A percentile compares a stretch with the other conserved stretches of the same genome.
Conservation (phyloP, 1,140 invertebrate genomes). For the Calephelis nemesis region DNA sequence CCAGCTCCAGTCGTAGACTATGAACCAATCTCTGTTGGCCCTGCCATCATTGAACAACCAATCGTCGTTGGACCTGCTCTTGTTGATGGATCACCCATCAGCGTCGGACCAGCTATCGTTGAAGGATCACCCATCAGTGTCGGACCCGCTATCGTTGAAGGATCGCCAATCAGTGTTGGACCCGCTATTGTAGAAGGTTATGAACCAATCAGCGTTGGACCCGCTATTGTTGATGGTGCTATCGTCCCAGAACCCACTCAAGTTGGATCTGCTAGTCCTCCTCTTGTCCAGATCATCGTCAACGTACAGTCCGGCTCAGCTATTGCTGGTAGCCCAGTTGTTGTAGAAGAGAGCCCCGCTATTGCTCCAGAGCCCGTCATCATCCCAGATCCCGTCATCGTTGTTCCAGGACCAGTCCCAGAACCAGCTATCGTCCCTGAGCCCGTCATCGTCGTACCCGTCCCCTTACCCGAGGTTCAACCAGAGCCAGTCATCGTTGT, state of each 20-base stretch:
- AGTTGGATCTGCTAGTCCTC: constrained; percentile 32
- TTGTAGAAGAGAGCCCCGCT: constrained; percentile 18
- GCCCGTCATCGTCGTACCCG: constrained; percentile 34
- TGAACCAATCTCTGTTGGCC: too few species aligned
- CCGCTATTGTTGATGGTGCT: constrained; percentile 24
- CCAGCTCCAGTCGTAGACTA: too few species aligned
- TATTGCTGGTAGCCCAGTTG: constrained; percentile 26
- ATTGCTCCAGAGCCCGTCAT: constrained; percentile 20
- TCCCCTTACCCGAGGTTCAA: constrained; percentile 26
- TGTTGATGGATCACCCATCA: too few species aligned
- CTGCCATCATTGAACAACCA: too few species aligned
- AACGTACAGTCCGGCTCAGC: too few species aligned
- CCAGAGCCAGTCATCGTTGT: constrained; percentile 27
- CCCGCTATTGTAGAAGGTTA: constrained; percentile 2
- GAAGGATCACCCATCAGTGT: too few species aligned
- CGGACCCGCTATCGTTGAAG: too few species aligned
- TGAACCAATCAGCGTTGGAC: constrained; percentile 25
- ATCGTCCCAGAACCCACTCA: constrained; percentile 18
- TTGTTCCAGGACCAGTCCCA: background rate
- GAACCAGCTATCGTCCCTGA: constrained; percentile 18
- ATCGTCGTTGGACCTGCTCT: too few species aligned
- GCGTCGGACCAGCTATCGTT: too few species aligned
- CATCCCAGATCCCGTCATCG: background rate
- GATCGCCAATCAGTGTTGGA: background rate
- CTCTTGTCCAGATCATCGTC: constrained; percentile 25